A percentile compares a stretch with the other conserved stretches of the same genome.
phyloP scores from a whole-genome alignment of 2,113 vertebrate genomes.

The Meles meles region DNA sequence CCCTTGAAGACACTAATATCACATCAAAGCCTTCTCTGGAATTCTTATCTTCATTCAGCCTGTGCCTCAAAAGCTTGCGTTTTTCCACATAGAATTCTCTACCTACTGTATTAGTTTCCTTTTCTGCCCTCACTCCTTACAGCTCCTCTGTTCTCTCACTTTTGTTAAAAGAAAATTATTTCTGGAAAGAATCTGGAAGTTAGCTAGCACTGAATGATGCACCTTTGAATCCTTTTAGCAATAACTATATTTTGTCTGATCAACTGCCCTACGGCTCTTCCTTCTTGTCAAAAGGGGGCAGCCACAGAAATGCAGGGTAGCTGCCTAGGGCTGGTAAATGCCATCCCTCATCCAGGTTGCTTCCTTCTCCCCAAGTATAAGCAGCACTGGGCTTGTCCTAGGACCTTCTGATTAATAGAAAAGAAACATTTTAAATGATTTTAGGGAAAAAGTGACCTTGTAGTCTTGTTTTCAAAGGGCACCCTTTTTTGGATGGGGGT shows the following conservation, averaged over 20 bases:
- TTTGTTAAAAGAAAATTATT: background rate
- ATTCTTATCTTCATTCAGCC: background rate
- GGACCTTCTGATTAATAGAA: background rate
- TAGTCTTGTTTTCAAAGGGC: background rate
- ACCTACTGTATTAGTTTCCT: background rate
- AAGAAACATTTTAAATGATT: background rate
- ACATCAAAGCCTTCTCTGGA: background rate
- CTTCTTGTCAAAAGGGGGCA: background rate
- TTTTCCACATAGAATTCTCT: background rate
- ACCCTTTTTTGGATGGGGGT: background rate
- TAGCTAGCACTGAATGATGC: background rate
- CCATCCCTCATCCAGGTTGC: fast-evolving
- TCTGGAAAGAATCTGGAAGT: background rate
- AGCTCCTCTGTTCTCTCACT: background rate
- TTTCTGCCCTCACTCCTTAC: background rate
- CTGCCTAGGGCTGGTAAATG: background rate
- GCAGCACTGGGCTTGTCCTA: background rate
- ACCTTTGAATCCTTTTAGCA: background rate
- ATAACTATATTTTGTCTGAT: background rate
- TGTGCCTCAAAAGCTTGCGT: background rate
- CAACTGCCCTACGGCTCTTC: background rate
- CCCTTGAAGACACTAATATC: background rate
- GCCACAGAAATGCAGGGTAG: background rate
- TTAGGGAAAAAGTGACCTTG: background rate
- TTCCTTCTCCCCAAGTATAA: background rate